These are phyloP conservation scores for Villa cingulata DNA, from an alignment of 2,888 invertebrate genomes.

Conservation along the genomic window DNA sequence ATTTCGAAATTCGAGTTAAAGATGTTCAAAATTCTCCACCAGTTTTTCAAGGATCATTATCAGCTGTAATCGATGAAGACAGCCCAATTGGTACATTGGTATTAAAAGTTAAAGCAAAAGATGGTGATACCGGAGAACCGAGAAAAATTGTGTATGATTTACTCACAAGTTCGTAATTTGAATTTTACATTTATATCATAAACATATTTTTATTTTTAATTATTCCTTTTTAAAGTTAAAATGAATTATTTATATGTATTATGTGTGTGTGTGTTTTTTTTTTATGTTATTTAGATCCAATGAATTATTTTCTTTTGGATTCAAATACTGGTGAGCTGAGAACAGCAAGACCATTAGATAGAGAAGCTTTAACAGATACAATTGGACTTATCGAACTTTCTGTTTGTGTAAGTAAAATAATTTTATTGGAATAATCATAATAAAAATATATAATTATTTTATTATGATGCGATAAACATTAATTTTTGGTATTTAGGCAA, in stretches of 20 bases:
- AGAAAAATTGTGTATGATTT: slow-evolving; percentile 65
- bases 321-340: slow-evolving; percentile 63
- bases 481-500: slow-evolving; percentile 41
- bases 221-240: neutral
- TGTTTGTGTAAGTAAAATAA: slow-evolving; percentile 42
- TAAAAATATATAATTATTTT: neutral
- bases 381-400: slow-evolving; percentile 64
- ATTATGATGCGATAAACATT: neutral
- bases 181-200: too few species aligned
- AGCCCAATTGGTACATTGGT: slow-evolving; percentile 71
- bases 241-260: too few species aligned
- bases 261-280: too few species aligned
- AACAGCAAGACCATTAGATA: slow-evolving; percentile 72
- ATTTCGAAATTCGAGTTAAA: slow-evolving; percentile 62
- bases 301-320: slow-evolving; percentile 75
- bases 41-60: slow-evolving; percentile 64
- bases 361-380: slow-evolving; percentile 66
- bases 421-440: neutral
- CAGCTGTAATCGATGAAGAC: slow-evolving; percentile 67
- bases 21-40: slow-evolving; percentile 84
- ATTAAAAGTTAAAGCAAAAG: slow-evolving; percentile 64
- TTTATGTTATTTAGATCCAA: slow-evolving; percentile 49
- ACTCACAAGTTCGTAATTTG: slow-evolving; percentile 51
- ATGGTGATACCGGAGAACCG: slow-evolving; percentile 73
- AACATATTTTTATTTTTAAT: neutral